A percentile compares a stretch with the other conserved stretches of the same genome.
These are phyloP conservation scores for Zoanthus solanderi DNA, from an alignment of 92 coral and sea anemone species.

Conservation along the genomic window DNA sequence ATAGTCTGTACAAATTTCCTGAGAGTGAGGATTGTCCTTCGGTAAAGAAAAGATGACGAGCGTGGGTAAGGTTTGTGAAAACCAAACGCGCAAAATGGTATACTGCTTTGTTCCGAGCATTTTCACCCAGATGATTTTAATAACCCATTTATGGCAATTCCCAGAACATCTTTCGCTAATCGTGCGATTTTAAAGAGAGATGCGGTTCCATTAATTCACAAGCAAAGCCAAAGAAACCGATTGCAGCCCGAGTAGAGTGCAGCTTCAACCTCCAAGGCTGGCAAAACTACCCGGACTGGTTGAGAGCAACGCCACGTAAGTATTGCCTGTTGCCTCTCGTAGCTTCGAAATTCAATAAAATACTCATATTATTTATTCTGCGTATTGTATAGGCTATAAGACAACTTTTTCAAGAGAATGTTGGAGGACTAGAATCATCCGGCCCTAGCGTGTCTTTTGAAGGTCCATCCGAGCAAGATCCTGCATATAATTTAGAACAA, in stretches of 20 bases:
- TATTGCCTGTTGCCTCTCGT: not conserved
- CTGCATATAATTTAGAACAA: too few species aligned
- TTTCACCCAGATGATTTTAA: constrained; percentile 47
- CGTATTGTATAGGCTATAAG: too few species aligned
- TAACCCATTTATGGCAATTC: constrained; percentile 40
- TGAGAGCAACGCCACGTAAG: not conserved
- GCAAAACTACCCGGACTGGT: too few species aligned
- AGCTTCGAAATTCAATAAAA: too few species aligned
- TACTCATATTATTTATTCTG: too few species aligned
- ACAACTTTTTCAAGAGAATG: too few species aligned
- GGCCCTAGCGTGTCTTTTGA: too few species aligned
- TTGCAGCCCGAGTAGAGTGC: too few species aligned
- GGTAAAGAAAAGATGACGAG: constrained; percentile 6
- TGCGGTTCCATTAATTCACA: constrained; percentile 47
- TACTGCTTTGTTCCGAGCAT: constrained; percentile 58
- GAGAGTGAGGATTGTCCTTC: too few species aligned
- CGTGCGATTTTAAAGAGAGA: constrained; percentile 29
- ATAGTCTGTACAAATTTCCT: too few species aligned
- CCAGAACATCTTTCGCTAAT: constrained; percentile 46
- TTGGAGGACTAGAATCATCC: too few species aligned
- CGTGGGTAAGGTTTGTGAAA: constrained; percentile 41
- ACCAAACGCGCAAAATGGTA: constrained; percentile 55
- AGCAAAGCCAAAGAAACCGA: not conserved
- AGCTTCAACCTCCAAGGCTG: not conserved
- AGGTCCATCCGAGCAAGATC: too few species aligned